Conservation (phyloP, 1,140 invertebrate genomes). For the Luehdorfia chinensis region DNA sequence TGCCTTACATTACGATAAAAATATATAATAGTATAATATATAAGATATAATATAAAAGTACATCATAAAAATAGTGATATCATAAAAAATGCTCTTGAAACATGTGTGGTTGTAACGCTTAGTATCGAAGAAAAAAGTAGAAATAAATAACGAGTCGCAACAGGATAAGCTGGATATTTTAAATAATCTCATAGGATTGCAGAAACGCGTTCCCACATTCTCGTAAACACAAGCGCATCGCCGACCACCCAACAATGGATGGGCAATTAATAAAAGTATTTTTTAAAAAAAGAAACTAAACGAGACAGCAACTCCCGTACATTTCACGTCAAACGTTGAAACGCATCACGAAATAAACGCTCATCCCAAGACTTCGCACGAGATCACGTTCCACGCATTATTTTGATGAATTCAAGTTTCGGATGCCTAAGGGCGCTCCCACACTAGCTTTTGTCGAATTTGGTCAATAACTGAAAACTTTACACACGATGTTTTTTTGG, state of each 20-base stretch:
- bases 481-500: no score
- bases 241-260: constrained; percentile 43
- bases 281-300: constrained; percentile 31
- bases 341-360: constrained; percentile 43
- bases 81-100: no score
- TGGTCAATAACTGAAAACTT: no score
- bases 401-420: constrained; percentile 59
- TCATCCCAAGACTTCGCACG: constrained; percentile 47
- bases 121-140: not conserved
- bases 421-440: constrained; percentile 17
- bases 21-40: no score
- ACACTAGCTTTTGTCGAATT: constrained; percentile 12
- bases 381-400: constrained; percentile 64
- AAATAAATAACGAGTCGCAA: constrained; percentile 7
- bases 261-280: constrained; percentile 49
- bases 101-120: constrained; percentile 10
- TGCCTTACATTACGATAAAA: no score
- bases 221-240: constrained; percentile 19
- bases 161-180: constrained; percentile 13
- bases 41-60: no score
- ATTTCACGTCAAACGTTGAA: constrained; percentile 34
- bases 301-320: constrained; percentile 20
- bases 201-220: constrained; percentile 19
- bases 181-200: constrained; percentile 15
- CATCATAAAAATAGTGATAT: no score